Conservation (phyloP, 2,797 vertebrate genomes). For the Propithecus perrieri region DNA sequence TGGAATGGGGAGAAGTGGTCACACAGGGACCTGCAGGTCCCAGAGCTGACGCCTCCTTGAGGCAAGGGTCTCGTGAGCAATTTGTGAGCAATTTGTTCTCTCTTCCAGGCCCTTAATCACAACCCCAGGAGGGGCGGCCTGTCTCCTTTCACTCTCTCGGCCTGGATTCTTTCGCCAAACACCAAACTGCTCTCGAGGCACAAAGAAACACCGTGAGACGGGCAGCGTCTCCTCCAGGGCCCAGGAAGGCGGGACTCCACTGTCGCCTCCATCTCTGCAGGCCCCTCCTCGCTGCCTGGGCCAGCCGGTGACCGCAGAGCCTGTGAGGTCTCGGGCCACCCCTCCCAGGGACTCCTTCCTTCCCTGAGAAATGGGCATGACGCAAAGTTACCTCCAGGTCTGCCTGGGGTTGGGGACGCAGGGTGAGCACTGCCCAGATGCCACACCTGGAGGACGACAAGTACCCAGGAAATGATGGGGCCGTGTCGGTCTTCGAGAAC, state of each 20-base stretch:
- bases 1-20: background rate
- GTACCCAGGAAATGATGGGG: fast-evolving
- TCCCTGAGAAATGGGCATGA: fast-evolving
- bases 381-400: background rate
- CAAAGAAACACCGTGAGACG: too few species aligned
- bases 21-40: background rate
- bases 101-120: background rate
- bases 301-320: background rate
- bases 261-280: fast-evolving
- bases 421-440: fast-evolving
- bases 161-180: background rate
- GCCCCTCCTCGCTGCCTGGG: fast-evolving
- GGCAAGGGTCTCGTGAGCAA: background rate
- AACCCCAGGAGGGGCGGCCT: fast-evolving
- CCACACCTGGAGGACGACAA: fast-evolving
- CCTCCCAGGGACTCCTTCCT: background rate
- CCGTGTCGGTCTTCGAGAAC: background rate
- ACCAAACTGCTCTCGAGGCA: background rate
- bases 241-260: background rate
- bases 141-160: background rate
- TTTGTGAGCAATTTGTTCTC: fast-evolving
- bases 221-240: background rate
- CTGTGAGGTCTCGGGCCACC: fast-evolving
- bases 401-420: fast-evolving
- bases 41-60: background rate